Evolutionary conservation across 1,140 invertebrate species (phyloP).

Genomic region (Oscheius sp.): DNA sequence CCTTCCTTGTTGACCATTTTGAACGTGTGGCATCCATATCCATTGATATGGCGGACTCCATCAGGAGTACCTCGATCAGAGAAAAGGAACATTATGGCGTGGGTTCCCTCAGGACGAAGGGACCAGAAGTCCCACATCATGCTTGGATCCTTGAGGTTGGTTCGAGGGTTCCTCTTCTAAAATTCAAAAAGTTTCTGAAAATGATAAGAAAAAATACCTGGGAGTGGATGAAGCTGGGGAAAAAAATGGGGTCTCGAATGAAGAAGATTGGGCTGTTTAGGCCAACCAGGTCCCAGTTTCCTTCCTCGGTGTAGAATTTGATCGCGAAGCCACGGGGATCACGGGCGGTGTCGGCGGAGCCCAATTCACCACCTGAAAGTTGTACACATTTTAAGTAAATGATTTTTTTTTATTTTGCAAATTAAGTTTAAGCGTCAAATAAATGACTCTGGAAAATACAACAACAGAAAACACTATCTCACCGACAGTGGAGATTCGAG

Average conservation of each 20-base stretch:
- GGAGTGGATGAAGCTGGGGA: conserved; percentile 85
- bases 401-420: conserved; percentile 5
- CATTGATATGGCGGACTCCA: conserved; percentile 85
- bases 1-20: conserved; percentile 80
- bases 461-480: conserved; percentile 43
- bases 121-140: conserved; percentile 95
- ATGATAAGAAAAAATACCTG: no score
- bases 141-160: conserved; percentile 84
- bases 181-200: no score
- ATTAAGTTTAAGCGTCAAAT: background rate
- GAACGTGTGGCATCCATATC: conserved; percentile 91
- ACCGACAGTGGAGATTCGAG: conserved; percentile 80
- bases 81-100: conserved; percentile 83
- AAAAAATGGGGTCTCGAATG: conserved; percentile 83
- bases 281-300: conserved; percentile 80
- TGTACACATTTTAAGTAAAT: background rate
- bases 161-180: conserved; percentile 83
- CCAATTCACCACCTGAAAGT: conserved; percentile 76
- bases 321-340: conserved; percentile 90
- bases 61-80: conserved; percentile 87
- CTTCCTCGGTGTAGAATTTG: conserved; percentile 92
- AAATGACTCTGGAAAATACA: conserved; percentile 10
- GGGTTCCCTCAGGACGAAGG: conserved; percentile 79
- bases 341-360: conserved; percentile 74
- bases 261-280: conserved; percentile 97